Percentiles rank a stretch among this genome's conserved stretches.
Evolutionary conservation across 2,797 vertebrate species (phyloP).

Genomic region (Carcharodon carcharias): DNA sequence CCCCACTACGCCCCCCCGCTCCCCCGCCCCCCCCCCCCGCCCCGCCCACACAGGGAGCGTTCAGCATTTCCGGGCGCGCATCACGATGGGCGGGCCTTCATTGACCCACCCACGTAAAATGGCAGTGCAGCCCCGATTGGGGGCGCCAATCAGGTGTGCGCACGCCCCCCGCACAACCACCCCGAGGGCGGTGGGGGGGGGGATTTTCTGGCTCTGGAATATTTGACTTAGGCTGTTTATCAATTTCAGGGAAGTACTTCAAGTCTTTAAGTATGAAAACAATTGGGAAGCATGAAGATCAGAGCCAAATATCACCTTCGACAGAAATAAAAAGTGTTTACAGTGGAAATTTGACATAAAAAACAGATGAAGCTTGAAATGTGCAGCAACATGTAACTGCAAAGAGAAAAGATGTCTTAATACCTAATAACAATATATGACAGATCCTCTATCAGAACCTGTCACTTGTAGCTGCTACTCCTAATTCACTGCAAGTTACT

Average conservation of each 20-base stretch:
- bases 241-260: not conserved
- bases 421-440: not conserved
- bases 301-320: not conserved
- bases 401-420: not conserved
- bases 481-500: not conserved
- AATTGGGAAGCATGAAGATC: not conserved
- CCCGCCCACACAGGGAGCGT: no score
- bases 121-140: no score
- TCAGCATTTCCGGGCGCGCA: no score
- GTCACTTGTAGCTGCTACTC: not conserved
- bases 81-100: no score
- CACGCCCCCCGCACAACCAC: no score
- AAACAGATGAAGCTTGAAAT: not conserved
- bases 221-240: not conserved
- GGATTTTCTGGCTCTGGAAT: no score
- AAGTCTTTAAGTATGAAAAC: not conserved
- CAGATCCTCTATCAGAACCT: not conserved
- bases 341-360: not conserved
- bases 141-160: no score
- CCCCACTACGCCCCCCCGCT: no score
- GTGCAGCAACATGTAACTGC: not conserved
- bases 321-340: not conserved
- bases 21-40: no score
- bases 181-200: no score
- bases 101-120: no score